Percentiles rank a stretch among this genome's conserved stretches.
Conservation (phyloP, 2,888 invertebrate species). For the Lasioglossum marginatum region DNA sequence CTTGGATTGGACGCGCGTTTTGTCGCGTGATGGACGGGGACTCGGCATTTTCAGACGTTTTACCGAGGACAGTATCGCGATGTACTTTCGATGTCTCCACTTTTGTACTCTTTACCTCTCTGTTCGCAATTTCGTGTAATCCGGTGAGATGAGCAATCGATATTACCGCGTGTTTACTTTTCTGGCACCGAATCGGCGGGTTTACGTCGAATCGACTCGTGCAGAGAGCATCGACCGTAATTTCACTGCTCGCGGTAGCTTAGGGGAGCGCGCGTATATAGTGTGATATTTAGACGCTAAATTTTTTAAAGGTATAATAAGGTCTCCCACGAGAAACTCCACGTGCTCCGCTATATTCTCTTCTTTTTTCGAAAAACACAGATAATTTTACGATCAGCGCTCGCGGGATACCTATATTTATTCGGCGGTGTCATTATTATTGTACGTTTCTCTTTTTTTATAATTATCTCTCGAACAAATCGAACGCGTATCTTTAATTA, state of each 20-base stretch:
- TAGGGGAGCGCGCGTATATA: conserved; percentile 61
- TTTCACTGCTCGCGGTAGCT: conserved; percentile 62
- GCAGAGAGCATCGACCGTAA: conserved; percentile 64
- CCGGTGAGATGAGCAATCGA: conserved; percentile 6
- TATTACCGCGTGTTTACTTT: neutral
- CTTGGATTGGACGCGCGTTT: neutral
- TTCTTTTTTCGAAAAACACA: neutral
- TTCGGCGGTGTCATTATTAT: conserved; percentile 14
- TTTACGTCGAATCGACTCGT: conserved; percentile 37
- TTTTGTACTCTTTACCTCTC: neutral
- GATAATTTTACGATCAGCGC: neutral
- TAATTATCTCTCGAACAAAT: neutral
- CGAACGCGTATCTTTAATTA: conserved; percentile 31
- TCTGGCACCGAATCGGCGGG: neutral
- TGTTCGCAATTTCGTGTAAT: neutral
- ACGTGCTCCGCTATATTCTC: conserved; percentile 25
- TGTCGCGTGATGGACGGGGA: neutral
- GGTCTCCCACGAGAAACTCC: conserved; percentile 57
- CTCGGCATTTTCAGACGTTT: neutral
- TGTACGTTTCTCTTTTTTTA: neutral
- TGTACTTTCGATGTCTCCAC: neutral
- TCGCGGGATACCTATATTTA: conserved; percentile 31
- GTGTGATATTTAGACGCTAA: conserved; percentile 83
- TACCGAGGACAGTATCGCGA: neutral
- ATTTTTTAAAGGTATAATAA: conserved; percentile 61